Base-by-base conservation (phyloP, 2,797 vertebrate species). In the Periophthalmus magnuspinnatus region DNA sequence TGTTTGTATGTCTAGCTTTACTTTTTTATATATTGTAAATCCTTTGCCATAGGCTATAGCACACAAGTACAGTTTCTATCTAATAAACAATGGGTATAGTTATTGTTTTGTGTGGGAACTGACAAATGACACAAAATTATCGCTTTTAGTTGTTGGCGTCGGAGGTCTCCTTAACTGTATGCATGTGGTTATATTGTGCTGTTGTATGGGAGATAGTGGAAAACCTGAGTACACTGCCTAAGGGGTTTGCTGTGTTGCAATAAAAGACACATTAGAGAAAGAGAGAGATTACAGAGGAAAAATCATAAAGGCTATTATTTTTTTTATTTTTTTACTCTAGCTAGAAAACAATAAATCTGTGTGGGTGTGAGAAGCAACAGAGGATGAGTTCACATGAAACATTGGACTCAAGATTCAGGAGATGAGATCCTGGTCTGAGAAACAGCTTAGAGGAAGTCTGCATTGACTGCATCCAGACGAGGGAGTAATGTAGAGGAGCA, bases 261-360 rank as follows among this genome's bases (percentile, higher is more conserved):
- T 92, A 92, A 92, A 92, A 92, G 88, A 86, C 88, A 89, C 88
- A 91, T 91, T 91, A 92, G 85, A 89, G 83, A 83, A 83, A 88
- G 83, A 82, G 76, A 79, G 80, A 85, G 79, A 91, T 91, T 90
- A 89, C 77, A 84, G 82, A 21, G n/a, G 70, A 71, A 74, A 65
- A 76, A 76, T 79, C 80, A 88, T 86, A 88, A 88, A 87, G 76
- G 36, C 13, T 22, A 17, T 38, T 41, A 28, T 58, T 45, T 45
- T 66, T 62, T 69, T 77, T 74, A 69, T 48, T 62, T 65, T 65
- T 65, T 65, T 65, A 52, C 38, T 72, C 64, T 70, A 45, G 14
- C 34, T 66, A 28, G 74, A 62, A 78, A 76, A 75, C 70, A 83
- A 87, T 84, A 86, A 78, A 88, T 88, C 50, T 78, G 78, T 79